phyloP scores from a whole-genome alignment of 2,888 invertebrate genomes.

The Mimumesa dahlbomi region DNA sequence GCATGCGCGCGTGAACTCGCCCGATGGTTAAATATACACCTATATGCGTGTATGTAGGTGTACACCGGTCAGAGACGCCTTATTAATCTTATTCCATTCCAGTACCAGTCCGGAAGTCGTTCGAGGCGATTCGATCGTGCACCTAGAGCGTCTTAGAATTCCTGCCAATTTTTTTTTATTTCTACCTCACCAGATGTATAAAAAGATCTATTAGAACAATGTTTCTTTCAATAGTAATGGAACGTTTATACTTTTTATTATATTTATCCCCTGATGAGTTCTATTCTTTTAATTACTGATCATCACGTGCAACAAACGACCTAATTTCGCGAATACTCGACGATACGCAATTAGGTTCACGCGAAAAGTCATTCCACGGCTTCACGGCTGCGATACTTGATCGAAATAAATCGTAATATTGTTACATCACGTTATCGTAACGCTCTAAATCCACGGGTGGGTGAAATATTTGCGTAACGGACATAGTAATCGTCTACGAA shows the following conservation, averaged over 20 bases:
- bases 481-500: no score
- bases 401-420: slow-evolving; percentile 3
- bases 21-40: slow-evolving; percentile 65
- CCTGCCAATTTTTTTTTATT: slow-evolving; percentile 6
- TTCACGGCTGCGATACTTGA: slow-evolving; percentile 3
- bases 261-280: no score
- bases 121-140: slow-evolving; percentile 56
- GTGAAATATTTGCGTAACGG: neutral
- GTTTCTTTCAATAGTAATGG: no score
- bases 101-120: slow-evolving; percentile 66
- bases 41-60: slow-evolving; percentile 52
- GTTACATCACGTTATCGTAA: neutral
- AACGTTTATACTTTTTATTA: no score
- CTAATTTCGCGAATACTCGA: slow-evolving; percentile 12
- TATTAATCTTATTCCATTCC: slow-evolving; percentile 69
- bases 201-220: neutral
- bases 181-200: no score
- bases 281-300: no score
- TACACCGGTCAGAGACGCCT: slow-evolving; percentile 40
- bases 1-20: slow-evolving; percentile 41
- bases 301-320: slow-evolving; percentile 14
- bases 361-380: slow-evolving; percentile 14
- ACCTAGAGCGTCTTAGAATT: slow-evolving; percentile 32
- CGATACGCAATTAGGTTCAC: slow-evolving; percentile 20
- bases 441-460: neutral